Evolutionary conservation across 2,888 invertebrate species (phyloP).

Genomic region (Ariolimax columbianus): DNA sequence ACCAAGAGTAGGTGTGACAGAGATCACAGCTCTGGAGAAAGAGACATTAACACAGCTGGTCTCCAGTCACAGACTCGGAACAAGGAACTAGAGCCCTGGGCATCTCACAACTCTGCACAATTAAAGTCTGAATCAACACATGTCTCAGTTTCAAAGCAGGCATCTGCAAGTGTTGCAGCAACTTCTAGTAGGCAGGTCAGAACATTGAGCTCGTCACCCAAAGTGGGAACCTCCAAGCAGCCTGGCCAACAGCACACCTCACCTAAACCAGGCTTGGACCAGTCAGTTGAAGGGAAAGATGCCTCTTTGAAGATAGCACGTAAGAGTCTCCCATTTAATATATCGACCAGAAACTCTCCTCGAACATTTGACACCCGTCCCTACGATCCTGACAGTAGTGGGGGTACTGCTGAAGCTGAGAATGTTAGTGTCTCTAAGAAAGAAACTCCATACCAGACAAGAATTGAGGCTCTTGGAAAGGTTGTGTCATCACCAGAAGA

Average conservation of each 20-base stretch:
- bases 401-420: background rate
- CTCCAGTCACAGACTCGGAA: background rate
- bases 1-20: background rate
- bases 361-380: slow-evolving; percentile 60
- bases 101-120: background rate
- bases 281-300: background rate
- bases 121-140: background rate
- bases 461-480: background rate
- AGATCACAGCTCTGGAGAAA: background rate
- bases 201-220: background rate
- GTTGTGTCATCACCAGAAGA: background rate
- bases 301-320: background rate
- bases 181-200: background rate
- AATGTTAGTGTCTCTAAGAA: background rate
- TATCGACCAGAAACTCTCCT: slow-evolving; percentile 63
- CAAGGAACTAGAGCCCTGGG: background rate
- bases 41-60: background rate
- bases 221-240: background rate
- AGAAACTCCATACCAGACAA: background rate
- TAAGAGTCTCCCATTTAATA: slow-evolving; percentile 54
- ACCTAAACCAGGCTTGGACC: background rate
- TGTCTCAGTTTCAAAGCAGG: background rate
- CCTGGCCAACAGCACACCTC: background rate
- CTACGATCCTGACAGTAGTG: slow-evolving; percentile 37
- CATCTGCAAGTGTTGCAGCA: background rate